Evolutionary conservation across 2,797 vertebrate genomes (phyloP).

Genomic region (Dendrocincla tyrannina): DNA sequence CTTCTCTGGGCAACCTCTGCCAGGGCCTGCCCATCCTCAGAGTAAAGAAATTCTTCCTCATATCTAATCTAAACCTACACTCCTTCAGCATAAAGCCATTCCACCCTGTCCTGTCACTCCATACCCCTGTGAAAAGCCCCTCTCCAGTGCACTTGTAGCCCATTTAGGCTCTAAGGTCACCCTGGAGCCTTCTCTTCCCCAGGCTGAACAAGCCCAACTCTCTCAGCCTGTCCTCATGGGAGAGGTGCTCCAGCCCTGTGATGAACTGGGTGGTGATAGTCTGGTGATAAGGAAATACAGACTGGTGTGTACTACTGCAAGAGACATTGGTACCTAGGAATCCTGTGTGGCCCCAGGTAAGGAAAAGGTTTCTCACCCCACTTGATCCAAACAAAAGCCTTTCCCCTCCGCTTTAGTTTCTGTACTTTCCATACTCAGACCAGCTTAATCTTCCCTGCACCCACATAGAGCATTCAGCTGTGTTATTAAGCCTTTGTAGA

Average conservation of each 20-base stretch:
- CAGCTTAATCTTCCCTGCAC: background rate
- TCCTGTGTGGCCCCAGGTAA: background rate
- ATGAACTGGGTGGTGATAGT: background rate
- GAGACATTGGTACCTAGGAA: background rate
- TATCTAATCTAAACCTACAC: background rate
- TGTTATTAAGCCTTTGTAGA: conserved; percentile 10
- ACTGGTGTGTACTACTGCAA: background rate
- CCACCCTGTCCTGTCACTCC: too few species aligned
- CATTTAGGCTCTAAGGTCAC: background rate
- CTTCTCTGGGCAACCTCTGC: background rate
- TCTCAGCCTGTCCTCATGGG: background rate
- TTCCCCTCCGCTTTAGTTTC: background rate
- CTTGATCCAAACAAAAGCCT: background rate
- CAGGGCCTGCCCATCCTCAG: background rate
- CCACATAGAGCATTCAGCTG: background rate
- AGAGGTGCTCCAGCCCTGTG: background rate
- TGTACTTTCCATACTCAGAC: background rate
- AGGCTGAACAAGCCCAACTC: background rate
- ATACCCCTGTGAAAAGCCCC: background rate
- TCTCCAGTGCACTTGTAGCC: background rate
- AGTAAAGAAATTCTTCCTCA: background rate
- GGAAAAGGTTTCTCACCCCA: background rate
- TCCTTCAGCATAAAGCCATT: background rate
- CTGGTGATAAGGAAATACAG: background rate
- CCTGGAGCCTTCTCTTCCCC: background rate